phyloP scores from a whole-genome alignment of 2,888 invertebrate species.

The Diplolepis rosae region DNA sequence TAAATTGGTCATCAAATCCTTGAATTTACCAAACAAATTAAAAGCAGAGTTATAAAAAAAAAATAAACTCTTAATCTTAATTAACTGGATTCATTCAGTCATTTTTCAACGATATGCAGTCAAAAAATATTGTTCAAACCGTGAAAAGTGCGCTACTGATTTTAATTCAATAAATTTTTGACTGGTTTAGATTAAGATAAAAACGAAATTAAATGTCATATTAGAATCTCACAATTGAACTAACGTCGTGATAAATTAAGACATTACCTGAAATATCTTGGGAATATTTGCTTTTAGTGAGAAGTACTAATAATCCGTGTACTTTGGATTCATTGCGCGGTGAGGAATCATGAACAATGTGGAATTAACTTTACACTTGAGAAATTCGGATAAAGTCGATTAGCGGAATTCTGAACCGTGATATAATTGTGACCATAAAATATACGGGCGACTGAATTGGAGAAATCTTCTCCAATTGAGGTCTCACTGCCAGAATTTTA shows the following conservation, averaged over 20 bases:
- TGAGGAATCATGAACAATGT: conserved; percentile 56
- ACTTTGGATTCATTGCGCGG: conserved; percentile 67
- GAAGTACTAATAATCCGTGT: conserved; percentile 52
- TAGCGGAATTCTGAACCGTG: not conserved
- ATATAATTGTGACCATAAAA: not conserved
- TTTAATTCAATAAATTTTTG: too few relatives aligned
- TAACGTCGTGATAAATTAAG: not conserved
- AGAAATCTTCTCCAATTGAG: not conserved
- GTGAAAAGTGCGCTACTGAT: too few relatives aligned
- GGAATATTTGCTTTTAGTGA: not conserved
- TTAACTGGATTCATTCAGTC: too few relatives aligned
- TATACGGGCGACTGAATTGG: not conserved
- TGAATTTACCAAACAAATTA: too few relatives aligned
- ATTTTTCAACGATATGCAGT: too few relatives aligned
- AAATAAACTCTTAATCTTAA: too few relatives aligned
- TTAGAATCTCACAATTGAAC: not conserved
- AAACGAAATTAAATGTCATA: not conserved
- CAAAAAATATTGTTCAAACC: too few relatives aligned
- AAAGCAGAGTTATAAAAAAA: too few relatives aligned
- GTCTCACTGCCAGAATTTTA: too few relatives aligned
- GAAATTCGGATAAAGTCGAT: not conserved
- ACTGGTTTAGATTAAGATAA: too few relatives aligned
- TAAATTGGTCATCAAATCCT: too few relatives aligned
- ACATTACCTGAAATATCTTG: not conserved
- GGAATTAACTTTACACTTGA: not conserved